phyloP scores from a whole-genome alignment of 2,797 vertebrate species.

The Chlorospingus flavigularis region DNA sequence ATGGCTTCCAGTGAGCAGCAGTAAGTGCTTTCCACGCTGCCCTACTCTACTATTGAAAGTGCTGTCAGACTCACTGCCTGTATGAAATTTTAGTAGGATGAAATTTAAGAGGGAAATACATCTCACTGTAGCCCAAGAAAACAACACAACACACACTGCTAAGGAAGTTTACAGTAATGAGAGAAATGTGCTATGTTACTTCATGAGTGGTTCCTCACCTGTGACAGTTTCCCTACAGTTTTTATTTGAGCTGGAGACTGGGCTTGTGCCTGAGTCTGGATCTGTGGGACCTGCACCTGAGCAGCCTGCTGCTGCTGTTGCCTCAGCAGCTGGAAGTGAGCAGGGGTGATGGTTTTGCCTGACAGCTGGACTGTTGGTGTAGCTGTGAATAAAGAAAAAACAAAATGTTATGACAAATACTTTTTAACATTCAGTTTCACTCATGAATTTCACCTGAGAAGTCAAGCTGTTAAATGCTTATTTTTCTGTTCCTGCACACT shows the following conservation, averaged over 20 bases:
- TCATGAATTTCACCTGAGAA: not conserved
- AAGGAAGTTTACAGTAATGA: not conserved
- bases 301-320: conserved; percentile 82
- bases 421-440: not conserved
- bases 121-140: not conserved
- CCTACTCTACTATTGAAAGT: not conserved
- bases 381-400: not conserved
- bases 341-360: conserved; percentile 78
- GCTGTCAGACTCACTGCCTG: not conserved
- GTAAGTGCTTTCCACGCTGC: not conserved
- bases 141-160: not conserved
- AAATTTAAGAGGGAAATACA: not conserved
- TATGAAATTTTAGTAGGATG: not conserved
- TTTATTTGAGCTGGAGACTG: conserved; percentile 83
- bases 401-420: not conserved
- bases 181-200: accelerated
- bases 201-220: conserved; percentile 71
- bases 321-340: conserved; percentile 79
- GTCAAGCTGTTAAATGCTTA: not conserved
- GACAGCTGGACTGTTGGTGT: conserved; percentile 80
- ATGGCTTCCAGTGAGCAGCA: not conserved
- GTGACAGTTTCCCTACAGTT: conserved; percentile 82
- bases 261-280: conserved; percentile 78
- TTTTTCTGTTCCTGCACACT: not conserved
- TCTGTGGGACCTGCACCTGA: conserved; percentile 83